These are phyloP conservation scores for Pachydiplax longipennis DNA, from an alignment of 2,888 invertebrate species.

Conservation along the genomic window DNA sequence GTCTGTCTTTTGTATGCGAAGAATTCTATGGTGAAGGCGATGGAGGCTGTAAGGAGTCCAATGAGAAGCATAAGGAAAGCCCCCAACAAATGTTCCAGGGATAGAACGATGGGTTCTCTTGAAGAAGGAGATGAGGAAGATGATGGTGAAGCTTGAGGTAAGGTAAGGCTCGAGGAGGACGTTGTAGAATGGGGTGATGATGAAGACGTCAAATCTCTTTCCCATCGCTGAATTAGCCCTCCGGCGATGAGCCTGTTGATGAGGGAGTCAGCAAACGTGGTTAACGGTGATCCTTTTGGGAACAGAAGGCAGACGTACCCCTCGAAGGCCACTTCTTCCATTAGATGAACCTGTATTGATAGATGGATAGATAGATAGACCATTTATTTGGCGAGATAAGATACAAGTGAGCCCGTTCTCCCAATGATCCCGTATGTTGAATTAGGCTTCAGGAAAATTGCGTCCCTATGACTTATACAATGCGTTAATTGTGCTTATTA, in stretches of 20 bases:
- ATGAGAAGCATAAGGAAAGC: constrained; percentile 3
- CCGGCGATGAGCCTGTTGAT: not conserved
- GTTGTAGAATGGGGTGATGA: not conserved
- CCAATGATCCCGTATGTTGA: too few species aligned
- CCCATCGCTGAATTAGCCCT: constrained; percentile 16
- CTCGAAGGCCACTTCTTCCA: constrained; percentile 18
- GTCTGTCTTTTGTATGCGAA: not conserved
- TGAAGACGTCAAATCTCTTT: not conserved
- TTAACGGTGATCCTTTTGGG: not conserved
- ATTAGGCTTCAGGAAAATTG: too few species aligned
- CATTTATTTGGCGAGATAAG: too few species aligned
- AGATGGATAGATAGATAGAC: too few species aligned
- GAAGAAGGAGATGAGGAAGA: not conserved
- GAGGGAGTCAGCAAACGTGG: not conserved
- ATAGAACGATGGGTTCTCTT: not conserved
- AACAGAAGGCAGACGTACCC: constrained; percentile 3
- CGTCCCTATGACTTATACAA: too few species aligned
- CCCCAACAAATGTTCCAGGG: constrained; percentile 3
- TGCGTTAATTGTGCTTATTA: too few species aligned
- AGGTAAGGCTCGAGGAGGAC: not conserved
- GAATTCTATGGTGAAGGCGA: not conserved
- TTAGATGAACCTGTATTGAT: not conserved
- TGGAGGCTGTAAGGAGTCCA: not conserved
- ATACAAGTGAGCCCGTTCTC: too few species aligned
- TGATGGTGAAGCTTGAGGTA: not conserved